phyloP scores from a whole-genome alignment of 2,113 vertebrate genomes.

The Lepidothrix coronata region DNA sequence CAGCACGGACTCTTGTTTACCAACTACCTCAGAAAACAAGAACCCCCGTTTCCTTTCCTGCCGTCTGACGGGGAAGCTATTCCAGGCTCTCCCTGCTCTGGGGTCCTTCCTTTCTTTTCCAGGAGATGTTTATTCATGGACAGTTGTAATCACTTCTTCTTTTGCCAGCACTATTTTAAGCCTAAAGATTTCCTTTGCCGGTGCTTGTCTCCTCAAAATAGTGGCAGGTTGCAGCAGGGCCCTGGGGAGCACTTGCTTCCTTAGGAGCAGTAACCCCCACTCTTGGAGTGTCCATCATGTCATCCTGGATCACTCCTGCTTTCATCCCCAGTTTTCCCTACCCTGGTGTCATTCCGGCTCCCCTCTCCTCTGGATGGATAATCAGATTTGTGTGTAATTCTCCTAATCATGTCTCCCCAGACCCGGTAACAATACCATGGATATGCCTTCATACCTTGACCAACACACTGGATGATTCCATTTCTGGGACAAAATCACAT shows the following conservation, averaged over 20 bases:
- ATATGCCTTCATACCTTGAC: neutral
- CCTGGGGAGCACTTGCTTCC: neutral
- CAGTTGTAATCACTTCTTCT: conserved; percentile 44
- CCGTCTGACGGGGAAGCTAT: conserved; percentile 19
- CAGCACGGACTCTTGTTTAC: conserved; percentile 21
- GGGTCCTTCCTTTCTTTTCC: conserved; percentile 57
- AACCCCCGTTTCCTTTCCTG: neutral
- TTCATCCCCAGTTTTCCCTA: neutral
- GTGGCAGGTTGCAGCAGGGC: neutral
- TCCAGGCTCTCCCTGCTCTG: conserved; percentile 16
- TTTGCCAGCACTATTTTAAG: conserved; percentile 59
- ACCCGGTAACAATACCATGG: neutral
- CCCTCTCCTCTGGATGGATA: neutral
- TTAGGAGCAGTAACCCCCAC: neutral
- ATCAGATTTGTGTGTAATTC: neutral
- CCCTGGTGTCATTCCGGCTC: neutral
- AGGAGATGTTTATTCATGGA: conserved; percentile 32
- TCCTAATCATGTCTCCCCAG: neutral
- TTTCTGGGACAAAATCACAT: conserved; percentile 8
- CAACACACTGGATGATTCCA: neutral
- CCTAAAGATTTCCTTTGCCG: conserved; percentile 41
- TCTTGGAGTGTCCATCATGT: neutral
- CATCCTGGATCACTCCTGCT: neutral
- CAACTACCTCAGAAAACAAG: neutral
- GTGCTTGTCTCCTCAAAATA: neutral